These are phyloP conservation scores for Geococcyx californianus DNA, from an alignment of 2,113 vertebrate species.

Conservation along the genomic window DNA sequence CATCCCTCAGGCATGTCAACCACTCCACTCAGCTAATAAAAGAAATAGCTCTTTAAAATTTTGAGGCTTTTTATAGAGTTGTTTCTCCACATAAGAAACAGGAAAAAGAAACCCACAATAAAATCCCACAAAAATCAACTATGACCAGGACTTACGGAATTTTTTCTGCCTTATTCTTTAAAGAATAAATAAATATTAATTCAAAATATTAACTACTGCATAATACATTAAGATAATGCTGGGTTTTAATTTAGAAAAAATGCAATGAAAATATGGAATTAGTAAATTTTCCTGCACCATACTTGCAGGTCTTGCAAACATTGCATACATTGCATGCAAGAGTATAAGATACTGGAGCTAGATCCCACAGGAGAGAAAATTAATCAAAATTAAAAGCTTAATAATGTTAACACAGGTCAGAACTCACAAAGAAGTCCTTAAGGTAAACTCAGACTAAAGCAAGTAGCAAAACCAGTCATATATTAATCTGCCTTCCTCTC, in stretches of 20 bases:
- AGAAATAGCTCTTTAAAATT: too few relatives aligned
- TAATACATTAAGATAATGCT: background rate
- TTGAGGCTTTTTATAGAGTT: too few relatives aligned
- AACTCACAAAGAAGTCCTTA: background rate
- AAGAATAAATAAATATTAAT: background rate
- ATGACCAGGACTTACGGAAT: background rate
- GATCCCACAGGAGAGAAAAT: background rate
- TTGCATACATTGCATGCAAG: background rate
- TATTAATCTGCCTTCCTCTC: background rate
- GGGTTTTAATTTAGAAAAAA: too few relatives aligned
- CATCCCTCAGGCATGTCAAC: too few relatives aligned
- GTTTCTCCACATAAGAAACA: background rate
- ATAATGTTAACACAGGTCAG: rapidly evolving
- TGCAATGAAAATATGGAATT: background rate
- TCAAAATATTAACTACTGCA: background rate
- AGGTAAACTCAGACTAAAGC: background rate
- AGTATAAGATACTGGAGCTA: background rate
- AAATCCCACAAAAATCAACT: background rate
- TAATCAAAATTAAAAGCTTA: background rate
- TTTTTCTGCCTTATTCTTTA: background rate
- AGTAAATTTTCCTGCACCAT: background rate
- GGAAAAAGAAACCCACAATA: background rate
- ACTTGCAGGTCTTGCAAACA: background rate
- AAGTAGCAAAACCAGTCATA: background rate
- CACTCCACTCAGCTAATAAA: too few relatives aligned